Evolutionary conservation across 2,888 invertebrate genomes (phyloP).

Genomic region (Melinaea marsaeus): DNA sequence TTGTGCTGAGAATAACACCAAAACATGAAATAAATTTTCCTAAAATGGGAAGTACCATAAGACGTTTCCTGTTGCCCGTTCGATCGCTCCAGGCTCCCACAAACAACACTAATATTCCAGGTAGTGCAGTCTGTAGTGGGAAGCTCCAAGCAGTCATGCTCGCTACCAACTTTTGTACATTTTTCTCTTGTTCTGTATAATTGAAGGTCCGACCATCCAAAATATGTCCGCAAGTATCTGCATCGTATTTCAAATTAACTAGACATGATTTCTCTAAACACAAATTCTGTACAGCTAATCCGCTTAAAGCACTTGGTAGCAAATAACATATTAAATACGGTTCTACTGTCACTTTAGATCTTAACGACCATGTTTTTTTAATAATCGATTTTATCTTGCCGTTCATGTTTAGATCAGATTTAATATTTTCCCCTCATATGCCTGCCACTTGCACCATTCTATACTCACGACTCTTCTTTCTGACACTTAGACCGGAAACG

Average conservation of each 20-base stretch:
- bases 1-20: constrained; percentile 76
- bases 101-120: constrained; percentile 76
- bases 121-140: constrained; percentile 76
- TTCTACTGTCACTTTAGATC: constrained; percentile 79
- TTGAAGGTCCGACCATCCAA: constrained; percentile 66
- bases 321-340: constrained; percentile 82
- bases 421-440: constrained; percentile 52
- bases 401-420: constrained; percentile 56
- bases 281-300: constrained; percentile 76
- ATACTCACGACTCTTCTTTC: constrained; percentile 63
- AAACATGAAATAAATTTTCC: constrained; percentile 76
- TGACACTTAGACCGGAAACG: constrained; percentile 71
- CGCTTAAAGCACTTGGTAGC: constrained; percentile 81
- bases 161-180: constrained; percentile 75
- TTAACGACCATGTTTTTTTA: constrained; percentile 62
- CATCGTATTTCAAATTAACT: constrained; percentile 74
- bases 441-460: constrained; percentile 63
- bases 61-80: constrained; percentile 77
- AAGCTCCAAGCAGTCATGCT: constrained; percentile 79
- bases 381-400: constrained; percentile 60
- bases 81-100: constrained; percentile 81
- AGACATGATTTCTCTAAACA: constrained; percentile 79
- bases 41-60: constrained; percentile 78
- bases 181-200: constrained; percentile 61
- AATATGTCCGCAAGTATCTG: constrained; percentile 72